Conservation (phyloP, 2,113 vertebrate genomes). For the Pedionomus torquatus region DNA sequence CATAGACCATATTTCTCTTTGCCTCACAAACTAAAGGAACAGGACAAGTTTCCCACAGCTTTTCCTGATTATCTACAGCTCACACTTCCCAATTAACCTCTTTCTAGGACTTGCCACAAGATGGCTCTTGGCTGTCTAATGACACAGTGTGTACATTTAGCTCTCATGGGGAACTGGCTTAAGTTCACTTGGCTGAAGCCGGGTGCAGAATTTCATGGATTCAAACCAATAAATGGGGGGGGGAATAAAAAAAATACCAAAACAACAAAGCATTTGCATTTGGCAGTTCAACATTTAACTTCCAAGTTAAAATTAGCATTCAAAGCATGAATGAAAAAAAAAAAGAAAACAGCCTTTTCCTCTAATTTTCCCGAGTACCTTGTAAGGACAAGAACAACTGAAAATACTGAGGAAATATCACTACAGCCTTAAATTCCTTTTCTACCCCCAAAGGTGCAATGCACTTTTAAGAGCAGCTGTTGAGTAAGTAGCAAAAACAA, state of each 20-base stretch:
- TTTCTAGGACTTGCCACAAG: not conserved
- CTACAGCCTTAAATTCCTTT: not conserved
- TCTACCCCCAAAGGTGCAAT: not conserved
- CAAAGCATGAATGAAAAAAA: not conserved
- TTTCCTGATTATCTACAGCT: not conserved
- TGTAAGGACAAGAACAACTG: not conserved
- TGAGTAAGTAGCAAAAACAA: not conserved
- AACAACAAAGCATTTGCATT: not conserved
- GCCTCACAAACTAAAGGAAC: not conserved
- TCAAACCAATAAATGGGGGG: not conserved
- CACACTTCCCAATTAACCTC: not conserved
- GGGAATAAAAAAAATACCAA: not conserved
- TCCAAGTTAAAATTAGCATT: not conserved
- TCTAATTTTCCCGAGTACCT: not conserved
- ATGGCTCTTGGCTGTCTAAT: not conserved
- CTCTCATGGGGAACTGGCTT: not conserved
- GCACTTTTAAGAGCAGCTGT: not conserved
- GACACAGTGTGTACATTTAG: not conserved
- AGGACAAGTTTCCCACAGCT: not conserved
- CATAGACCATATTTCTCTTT: not conserved
- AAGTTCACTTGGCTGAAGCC: not conserved
- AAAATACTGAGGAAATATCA: not conserved
- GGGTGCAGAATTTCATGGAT: not conserved
- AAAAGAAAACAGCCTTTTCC: not conserved
- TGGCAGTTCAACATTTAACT: not conserved